Conservation (phyloP, 1,140 invertebrate genomes). For the Macrostomum lignano region DNA sequence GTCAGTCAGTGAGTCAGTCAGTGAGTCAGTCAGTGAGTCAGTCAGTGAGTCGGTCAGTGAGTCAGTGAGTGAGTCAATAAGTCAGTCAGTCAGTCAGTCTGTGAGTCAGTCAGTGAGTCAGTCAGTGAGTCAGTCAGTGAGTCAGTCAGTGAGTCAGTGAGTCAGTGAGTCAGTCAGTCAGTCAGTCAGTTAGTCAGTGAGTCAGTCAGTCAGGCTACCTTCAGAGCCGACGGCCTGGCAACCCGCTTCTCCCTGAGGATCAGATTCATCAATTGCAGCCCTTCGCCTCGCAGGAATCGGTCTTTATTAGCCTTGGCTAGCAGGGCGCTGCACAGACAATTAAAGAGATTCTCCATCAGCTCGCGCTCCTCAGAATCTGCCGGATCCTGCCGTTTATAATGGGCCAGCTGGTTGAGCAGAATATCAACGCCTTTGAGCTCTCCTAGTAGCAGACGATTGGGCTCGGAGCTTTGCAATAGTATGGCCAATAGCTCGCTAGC, state of each 20-base stretch:
- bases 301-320: conserved; percentile 59
- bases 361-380: conserved; percentile 63
- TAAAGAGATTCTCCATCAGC: conserved; percentile 94
- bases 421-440: conserved; percentile 39
- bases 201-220: too few species aligned
- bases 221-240: conserved; percentile 1
- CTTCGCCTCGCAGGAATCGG: conserved; percentile 68
- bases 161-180: too few species aligned
- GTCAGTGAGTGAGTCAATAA: too few species aligned
- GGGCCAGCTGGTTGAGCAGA: conserved; percentile 65
- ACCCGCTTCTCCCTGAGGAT: conserved; percentile 45
- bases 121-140: too few species aligned
- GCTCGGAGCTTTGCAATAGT: conserved; percentile 35
- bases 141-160: too few species aligned
- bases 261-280: conserved; percentile 72
- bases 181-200: too few species aligned
- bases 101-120: too few species aligned
- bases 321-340: conserved; percentile 66
- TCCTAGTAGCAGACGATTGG: conserved; percentile 1
- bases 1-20: too few species aligned
- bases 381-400: conserved; percentile 71
- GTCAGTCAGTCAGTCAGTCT: too few species aligned
- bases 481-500: conserved; percentile 81
- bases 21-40: too few species aligned
- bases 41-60: too few species aligned